Base-by-base conservation (phyloP, 2,797 vertebrate species). In the Chaetophractus vellerosus region DNA sequence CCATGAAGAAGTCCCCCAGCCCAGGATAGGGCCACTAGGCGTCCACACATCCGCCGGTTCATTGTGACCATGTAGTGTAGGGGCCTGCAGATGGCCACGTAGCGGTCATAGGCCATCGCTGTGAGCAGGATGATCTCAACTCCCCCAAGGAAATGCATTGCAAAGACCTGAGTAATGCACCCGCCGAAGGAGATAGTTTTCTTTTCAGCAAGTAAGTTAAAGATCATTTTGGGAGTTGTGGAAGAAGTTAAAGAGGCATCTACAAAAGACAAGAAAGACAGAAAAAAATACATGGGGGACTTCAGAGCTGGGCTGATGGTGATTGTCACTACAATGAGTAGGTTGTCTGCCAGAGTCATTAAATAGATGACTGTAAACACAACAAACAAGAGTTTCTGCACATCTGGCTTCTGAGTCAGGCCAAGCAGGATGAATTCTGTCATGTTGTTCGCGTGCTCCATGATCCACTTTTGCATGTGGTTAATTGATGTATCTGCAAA, bases 211-310 rank as follows among this genome's bases (percentile, higher is more conserved):
- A 97, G 71, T 26, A 96, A 92, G 93, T 97, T 97, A 45, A 93
- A 23, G 69, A 98, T 93, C 66, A 98, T 95, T 89, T 97, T 98
- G 33, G 96, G 96, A 15, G 75, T 68, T 59, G 94, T 90, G 3
- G 93, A 86, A 6, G 95, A 96, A 45, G 97, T 97, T 63, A 87
- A 96, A 21, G 84, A 96, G 50, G 95, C 64, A 33, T 97, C 97
- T 84, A 92, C 5, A 4, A 98, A 96, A 50, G 97, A 96, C 23
- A 98, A 82, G 48, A 90, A 93, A 68, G 96, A 95, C 10, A 97
- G 95, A 72, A 97, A 97, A 75, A 97, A 96, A 61, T 97, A 96
- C 97, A 97, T 95, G 33, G 96, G 97, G 69, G 96, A 96, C 4
- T 84, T 90, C 76, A 98, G 89, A 69, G 91, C 48, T 41, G 3